Percentiles rank a stretch among this genome's conserved stretches.
These are phyloP conservation scores for Urocolius indicus DNA, from an alignment of 2,113 vertebrate genomes.

Conservation along the genomic window DNA sequence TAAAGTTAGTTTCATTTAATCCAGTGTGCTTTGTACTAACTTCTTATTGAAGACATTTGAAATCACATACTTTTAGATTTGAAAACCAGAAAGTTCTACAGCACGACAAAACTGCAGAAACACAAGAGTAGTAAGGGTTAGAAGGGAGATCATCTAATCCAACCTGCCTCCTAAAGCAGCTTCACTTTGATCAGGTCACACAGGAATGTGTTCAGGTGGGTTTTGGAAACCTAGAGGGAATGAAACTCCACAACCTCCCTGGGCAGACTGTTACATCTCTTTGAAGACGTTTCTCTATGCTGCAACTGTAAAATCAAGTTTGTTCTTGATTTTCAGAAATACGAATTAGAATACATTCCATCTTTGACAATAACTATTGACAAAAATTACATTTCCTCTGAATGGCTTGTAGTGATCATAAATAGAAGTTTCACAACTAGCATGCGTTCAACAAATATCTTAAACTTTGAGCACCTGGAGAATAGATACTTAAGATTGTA, in stretches of 20 bases:
- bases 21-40: neutral
- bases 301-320: neutral
- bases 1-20: neutral
- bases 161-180: too few species aligned
- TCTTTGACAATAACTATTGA: neutral
- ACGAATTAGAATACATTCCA: neutral
- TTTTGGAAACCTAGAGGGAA: too few species aligned
- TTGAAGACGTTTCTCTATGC: neutral
- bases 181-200: too few species aligned
- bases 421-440: neutral
- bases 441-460: neutral
- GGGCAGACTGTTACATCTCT: too few species aligned
- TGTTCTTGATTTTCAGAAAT: neutral
- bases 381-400: neutral
- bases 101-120: neutral
- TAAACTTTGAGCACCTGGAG: neutral
- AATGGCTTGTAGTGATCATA: neutral
- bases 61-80: neutral
- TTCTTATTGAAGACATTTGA: neutral
- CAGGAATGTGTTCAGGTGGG: too few species aligned
- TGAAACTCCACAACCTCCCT: too few species aligned
- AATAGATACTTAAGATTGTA: neutral
- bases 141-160: too few species aligned
- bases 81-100: neutral
- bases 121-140: too few species aligned